Percentiles rank a stretch among this genome's conserved stretches.
These are phyloP conservation scores for Eidolon dupreanum DNA, from an alignment of 2,797 vertebrate genomes.

Conservation along the genomic window DNA sequence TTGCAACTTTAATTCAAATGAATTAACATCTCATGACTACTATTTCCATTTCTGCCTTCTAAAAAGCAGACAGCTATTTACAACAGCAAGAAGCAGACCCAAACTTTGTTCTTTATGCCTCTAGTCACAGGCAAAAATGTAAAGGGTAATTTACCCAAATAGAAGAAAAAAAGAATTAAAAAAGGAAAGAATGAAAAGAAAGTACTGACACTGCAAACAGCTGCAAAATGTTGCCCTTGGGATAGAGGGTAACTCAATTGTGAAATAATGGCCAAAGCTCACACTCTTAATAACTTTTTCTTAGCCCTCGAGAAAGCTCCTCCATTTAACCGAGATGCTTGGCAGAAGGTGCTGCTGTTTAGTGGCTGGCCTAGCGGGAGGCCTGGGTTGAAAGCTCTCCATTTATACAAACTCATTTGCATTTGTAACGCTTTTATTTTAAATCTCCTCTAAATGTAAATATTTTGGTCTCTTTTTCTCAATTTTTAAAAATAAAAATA, in stretches of 20 bases:
- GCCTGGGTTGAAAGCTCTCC: constrained; percentile 44
- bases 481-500: constrained; percentile 44
- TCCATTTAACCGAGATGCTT: constrained; percentile 60
- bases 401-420: constrained; percentile 64
- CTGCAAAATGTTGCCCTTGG: constrained; percentile 74
- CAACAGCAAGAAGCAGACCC: constrained; percentile 52
- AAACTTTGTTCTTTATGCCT: constrained; percentile 25
- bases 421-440: constrained; percentile 73
- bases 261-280: constrained; percentile 73
- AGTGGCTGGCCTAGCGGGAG: constrained; percentile 52
- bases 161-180: constrained; percentile 4
- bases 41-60: constrained; percentile 61
- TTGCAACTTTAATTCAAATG: background rate
- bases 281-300: constrained; percentile 66
- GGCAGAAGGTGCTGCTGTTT: constrained; percentile 71
- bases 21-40: background rate
- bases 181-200: constrained; percentile 51
- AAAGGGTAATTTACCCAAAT: constrained; percentile 73
- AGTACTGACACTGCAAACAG: constrained; percentile 69
- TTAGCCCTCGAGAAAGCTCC: constrained; percentile 69
- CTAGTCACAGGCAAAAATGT: constrained; percentile 64
- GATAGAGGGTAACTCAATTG: constrained; percentile 77
- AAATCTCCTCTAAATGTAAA: constrained; percentile 66
- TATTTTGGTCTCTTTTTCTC: constrained; percentile 41
- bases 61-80: constrained; percentile 49